These are phyloP conservation scores for Cyanoderma ruficeps DNA, from an alignment of 2,113 vertebrate genomes.

Conservation along the genomic window DNA sequence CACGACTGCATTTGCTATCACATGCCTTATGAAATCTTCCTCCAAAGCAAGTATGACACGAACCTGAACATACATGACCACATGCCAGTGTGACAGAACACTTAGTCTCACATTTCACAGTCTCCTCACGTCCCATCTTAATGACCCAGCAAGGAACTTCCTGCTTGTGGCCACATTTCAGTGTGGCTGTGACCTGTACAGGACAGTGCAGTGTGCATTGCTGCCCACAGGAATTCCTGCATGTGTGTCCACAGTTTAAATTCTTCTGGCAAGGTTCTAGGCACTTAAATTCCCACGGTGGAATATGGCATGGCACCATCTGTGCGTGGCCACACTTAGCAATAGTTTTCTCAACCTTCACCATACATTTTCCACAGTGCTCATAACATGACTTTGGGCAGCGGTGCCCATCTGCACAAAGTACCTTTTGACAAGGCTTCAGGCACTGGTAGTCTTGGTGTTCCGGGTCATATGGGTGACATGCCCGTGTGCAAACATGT, in stretches of 20 bases:
- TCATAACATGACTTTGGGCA: conserved; percentile 77
- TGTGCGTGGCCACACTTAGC: conserved; percentile 83
- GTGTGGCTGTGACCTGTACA: conserved; percentile 57
- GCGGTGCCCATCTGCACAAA: conserved; percentile 82
- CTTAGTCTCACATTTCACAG: conserved; percentile 66
- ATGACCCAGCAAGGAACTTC: conserved; percentile 71
- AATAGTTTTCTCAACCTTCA: conserved; percentile 81
- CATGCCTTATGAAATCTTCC: conserved; percentile 86
- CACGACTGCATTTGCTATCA: conserved; percentile 68
- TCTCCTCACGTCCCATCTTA: neutral
- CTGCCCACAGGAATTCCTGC: conserved; percentile 77
- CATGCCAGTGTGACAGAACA: conserved; percentile 80
- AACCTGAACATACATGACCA: conserved; percentile 84
- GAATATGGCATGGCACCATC: conserved; percentile 83
- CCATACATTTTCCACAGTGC: conserved; percentile 78
- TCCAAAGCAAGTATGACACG: conserved; percentile 81
- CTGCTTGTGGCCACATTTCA: conserved; percentile 85
- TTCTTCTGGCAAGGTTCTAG: conserved; percentile 77
- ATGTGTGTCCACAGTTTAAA: conserved; percentile 82
- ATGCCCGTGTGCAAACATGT: conserved; percentile 87
- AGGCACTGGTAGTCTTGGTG: conserved; percentile 83
- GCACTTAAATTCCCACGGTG: conserved; percentile 75
- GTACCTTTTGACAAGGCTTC: conserved; percentile 83
- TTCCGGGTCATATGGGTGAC: conserved; percentile 87
- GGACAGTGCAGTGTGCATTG: conserved; percentile 73